Evolutionary conservation across 1,140 invertebrate genomes (phyloP), one percentile per base, ranked within the genome.

Genomic region (Ruditapes philippinarum): DNA sequence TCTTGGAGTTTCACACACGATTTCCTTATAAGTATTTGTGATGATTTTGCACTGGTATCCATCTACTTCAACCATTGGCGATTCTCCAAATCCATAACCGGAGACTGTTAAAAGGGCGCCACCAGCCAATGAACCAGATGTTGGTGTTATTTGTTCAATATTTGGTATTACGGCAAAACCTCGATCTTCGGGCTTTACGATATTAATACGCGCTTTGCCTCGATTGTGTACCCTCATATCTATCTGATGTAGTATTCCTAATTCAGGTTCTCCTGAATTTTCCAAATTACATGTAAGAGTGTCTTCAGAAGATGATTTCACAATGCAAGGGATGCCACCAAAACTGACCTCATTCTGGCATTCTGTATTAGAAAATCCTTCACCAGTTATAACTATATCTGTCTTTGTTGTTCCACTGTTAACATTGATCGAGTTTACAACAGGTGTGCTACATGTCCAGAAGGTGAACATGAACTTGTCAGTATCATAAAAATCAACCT

Each of bases 331-430:
- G 17, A 76, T 40, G n/a, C 81, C 78, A 1, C 83, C 85, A 57
- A 94, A 62, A 4, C 17, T 80, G 4, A 94, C 88, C 42, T 93
- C 90, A 78, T 93, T 93, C 60, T 93, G 90, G 70, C 92, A 93
- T 1, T 65, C 11, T 12, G 54, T 89, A 0, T 82, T 28, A 12
- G 86, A 90, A 51, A 94, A 92, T 4, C 93, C 91, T 25, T 70
- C 65, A 9, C 93, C 93, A 40, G 38, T 54, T 31, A 94, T 40
- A 14, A 86, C 85, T 28, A 94, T 89, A 12, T 38, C 62, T 22
- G 91, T 92, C 14, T 68, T n/a, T 17, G 78, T 62, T 45, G 91
- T 92, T 17, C 91, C 92, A 31, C 90, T 89, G n/a, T 62, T 79
- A 22, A 68, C 81, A 49, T 82, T 83, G 3, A 94, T 51, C 1